A percentile compares a stretch with the other conserved stretches of the same genome.
Evolutionary conservation across 2,113 vertebrate species (phyloP).

Genomic region (Phaetusa simplex): DNA sequence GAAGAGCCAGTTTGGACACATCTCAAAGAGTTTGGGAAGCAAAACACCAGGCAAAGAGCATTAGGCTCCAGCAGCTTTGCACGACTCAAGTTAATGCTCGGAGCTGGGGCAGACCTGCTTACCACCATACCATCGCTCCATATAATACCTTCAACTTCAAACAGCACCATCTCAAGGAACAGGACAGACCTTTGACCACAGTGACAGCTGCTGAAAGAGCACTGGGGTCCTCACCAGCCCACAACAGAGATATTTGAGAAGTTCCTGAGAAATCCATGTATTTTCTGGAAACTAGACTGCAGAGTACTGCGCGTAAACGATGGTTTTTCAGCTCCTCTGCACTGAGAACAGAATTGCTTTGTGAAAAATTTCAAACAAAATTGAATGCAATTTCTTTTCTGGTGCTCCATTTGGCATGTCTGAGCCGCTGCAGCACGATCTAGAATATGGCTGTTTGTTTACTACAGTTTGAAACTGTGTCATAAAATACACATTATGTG

Average conservation of each 20-base stretch:
- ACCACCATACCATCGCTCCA: fast-evolving
- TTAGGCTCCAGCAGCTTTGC: not conserved
- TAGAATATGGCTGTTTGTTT: not conserved
- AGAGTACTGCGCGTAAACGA: not conserved
- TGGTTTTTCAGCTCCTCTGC: not conserved
- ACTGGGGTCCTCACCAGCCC: not conserved
- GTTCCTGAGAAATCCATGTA: not conserved
- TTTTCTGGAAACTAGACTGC: not conserved
- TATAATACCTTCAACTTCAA: not conserved
- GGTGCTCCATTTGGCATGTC: not conserved
- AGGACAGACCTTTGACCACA: not conserved
- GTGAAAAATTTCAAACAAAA: not conserved
- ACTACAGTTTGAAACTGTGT: not conserved
- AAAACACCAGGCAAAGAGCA: not conserved
- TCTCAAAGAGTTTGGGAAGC: not conserved
- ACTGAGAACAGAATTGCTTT: not conserved
- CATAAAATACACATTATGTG: not conserved
- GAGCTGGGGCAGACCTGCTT: not conserved
- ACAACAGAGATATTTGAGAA: not conserved
- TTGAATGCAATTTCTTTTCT: not conserved
- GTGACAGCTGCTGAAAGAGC: not conserved
- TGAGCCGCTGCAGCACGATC: not conserved
- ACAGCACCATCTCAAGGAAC: not conserved
- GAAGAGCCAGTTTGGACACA: not conserved
- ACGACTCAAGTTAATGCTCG: not conserved